These are phyloP conservation scores for Patella pellucida DNA, from an alignment of 2,888 invertebrate species.

Conservation along the genomic window DNA sequence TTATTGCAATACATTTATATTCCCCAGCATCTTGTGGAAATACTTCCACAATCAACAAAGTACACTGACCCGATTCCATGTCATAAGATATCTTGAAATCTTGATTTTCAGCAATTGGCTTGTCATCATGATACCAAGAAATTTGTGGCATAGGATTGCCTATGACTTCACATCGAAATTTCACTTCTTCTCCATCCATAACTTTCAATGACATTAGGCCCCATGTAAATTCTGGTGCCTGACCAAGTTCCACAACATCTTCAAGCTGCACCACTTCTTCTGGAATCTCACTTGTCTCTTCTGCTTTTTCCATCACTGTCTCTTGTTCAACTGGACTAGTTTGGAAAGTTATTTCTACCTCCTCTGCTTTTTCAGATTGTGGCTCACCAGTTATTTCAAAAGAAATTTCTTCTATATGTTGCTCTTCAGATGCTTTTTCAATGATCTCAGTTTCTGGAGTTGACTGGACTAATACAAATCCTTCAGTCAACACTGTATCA, in stretches of 20 bases:
- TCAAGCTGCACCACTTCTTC: conserved; percentile 30
- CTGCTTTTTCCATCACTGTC: conserved; percentile 12
- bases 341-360: conserved; percentile 34
- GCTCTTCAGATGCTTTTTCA: conserved; percentile 27
- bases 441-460: conserved; percentile 15
- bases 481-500: conserved; percentile 26
- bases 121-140: conserved; percentile 91
- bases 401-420: conserved; percentile 41
- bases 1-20: conserved; percentile 95
- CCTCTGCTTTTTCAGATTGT: conserved; percentile 38
- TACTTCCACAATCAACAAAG: conserved; percentile 93
- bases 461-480: conserved; percentile 17
- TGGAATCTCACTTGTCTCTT: conserved; percentile 5
- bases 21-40: conserved; percentile 97
- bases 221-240: conserved; percentile 83
- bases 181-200: conserved; percentile 93
- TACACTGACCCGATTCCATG: conserved; percentile 71
- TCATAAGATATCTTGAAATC: conserved; percentile 64
- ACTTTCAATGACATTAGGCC: conserved; percentile 82
- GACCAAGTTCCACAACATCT: conserved; percentile 66
- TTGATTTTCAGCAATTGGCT: conserved; percentile 70
- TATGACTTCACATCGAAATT: conserved; percentile 72
- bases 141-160: conserved; percentile 72
- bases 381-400: conserved; percentile 46
- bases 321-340: conserved; percentile 11